phyloP scores from a whole-genome alignment of 64 coral and sea anemone genomes.

The Astreopora myriophthalma region DNA sequence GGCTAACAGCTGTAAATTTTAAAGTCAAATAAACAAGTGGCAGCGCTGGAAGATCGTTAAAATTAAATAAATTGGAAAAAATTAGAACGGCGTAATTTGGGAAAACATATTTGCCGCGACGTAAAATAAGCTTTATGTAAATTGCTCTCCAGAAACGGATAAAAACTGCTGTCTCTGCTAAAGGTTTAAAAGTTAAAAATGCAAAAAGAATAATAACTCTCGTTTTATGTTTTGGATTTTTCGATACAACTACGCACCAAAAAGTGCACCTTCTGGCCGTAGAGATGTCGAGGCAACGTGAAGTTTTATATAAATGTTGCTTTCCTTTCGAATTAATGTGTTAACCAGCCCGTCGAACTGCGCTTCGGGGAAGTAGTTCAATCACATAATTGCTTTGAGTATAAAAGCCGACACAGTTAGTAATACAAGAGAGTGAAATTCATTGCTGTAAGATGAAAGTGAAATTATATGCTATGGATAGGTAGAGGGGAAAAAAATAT shows the following conservation, averaged over 20 bases:
- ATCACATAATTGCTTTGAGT: background rate
- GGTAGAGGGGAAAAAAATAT: too few species aligned
- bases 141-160: background rate
- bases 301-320: background rate
- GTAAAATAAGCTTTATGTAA: background rate
- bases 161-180: background rate
- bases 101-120: background rate
- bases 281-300: too few species aligned
- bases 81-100: background rate
- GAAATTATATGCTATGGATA: too few species aligned
- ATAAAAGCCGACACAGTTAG: conserved; percentile 8
- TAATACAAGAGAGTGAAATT: background rate
- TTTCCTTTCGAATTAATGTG: background rate
- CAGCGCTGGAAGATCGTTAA: background rate
- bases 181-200: background rate
- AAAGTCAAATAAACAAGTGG: conserved; percentile 21
- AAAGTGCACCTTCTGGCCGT: background rate
- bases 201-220: background rate
- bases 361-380: background rate
- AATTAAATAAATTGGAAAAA: background rate
- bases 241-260: background rate
- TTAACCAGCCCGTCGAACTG: background rate
- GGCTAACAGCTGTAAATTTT: background rate
- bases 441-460: background rate
- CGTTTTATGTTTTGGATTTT: background rate